phyloP scores from a whole-genome alignment of 1,140 invertebrate species.

The Sminthurides bifidus region DNA sequence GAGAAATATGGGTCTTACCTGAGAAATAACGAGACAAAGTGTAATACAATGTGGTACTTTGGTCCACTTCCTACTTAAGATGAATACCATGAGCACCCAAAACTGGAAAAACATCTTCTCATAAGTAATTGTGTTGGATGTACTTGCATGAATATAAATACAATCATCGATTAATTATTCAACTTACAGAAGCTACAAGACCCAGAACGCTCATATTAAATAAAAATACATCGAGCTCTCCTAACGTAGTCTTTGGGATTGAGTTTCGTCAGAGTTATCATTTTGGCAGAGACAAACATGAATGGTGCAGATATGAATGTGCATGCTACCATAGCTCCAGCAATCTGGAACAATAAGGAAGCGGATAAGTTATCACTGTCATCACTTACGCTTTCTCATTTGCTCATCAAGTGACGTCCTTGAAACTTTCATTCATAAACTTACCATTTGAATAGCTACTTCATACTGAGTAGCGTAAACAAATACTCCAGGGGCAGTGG shows the following conservation, averaged over 20 bases:
- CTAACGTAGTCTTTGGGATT: slow-evolving; percentile 55
- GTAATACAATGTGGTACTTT: slow-evolving; percentile 73
- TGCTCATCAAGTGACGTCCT: not conserved
- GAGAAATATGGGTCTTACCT: no score
- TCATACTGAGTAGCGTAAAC: slow-evolving; percentile 83
- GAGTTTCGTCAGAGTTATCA: slow-evolving; percentile 62
- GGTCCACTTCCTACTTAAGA: slow-evolving; percentile 60
- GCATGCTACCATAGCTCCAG: slow-evolving; percentile 81
- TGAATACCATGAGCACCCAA: slow-evolving; percentile 66
- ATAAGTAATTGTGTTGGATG: no score
- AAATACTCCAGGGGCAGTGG: slow-evolving; percentile 81
- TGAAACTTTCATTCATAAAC: slow-evolving; percentile 14
- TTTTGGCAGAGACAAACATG: slow-evolving; percentile 89
- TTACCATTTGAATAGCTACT: slow-evolving; percentile 71
- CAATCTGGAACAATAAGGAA: slow-evolving; percentile 50
- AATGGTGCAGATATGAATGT: slow-evolving; percentile 86
- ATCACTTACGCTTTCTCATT: not conserved
- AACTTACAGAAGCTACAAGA: slow-evolving; percentile 51
- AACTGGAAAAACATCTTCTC: slow-evolving; percentile 40
- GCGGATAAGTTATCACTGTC: slow-evolving; percentile 3
- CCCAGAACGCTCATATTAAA: slow-evolving; percentile 71
- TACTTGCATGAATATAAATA: slow-evolving; percentile 24
- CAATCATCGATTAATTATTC: slow-evolving; percentile 10
- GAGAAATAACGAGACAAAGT: slow-evolving; percentile 60
- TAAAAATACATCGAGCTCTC: slow-evolving; percentile 62